A percentile compares a stretch with the other conserved stretches of the same genome.
phyloP scores from a whole-genome alignment of 2,888 invertebrate genomes.

The Oscheius onirici region DNA sequence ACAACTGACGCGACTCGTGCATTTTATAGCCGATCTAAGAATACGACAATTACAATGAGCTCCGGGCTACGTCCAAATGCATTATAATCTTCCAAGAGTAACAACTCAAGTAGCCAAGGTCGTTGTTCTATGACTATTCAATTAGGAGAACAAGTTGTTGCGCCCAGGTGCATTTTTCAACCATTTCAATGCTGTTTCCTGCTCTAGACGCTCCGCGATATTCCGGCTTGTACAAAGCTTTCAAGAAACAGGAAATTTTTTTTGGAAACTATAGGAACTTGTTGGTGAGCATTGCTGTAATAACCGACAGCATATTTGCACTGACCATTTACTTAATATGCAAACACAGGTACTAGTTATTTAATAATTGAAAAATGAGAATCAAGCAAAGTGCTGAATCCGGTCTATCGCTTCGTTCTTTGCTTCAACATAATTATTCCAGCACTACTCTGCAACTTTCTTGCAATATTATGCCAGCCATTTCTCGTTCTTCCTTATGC shows the following conservation, averaged over 20 bases:
- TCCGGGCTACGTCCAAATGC: too few species aligned
- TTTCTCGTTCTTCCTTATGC: neutral
- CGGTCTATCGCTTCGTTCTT: neutral
- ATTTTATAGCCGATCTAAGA: too few species aligned
- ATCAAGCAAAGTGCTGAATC: neutral
- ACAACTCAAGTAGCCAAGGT: too few species aligned
- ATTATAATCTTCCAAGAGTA: too few species aligned
- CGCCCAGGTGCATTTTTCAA: neutral
- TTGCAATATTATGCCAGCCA: neutral
- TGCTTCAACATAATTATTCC: neutral
- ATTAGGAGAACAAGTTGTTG: too few species aligned
- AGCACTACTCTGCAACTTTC: neutral
- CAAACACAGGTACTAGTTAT: neutral
- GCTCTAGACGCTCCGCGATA: neutral
- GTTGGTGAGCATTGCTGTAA: neutral
- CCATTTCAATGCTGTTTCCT: neutral
- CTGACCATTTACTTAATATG: neutral
- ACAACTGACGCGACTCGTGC: too few species aligned
- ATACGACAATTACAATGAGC: too few species aligned
- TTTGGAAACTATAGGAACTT: neutral
- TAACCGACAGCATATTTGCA: neutral
- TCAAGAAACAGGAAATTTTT: neutral
- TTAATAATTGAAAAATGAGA: too few species aligned
- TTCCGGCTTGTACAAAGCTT: neutral
- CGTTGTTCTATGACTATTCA: too few species aligned